Base-by-base conservation (phyloP, 2,797 vertebrate genomes). In the Brotula barbata region DNA sequence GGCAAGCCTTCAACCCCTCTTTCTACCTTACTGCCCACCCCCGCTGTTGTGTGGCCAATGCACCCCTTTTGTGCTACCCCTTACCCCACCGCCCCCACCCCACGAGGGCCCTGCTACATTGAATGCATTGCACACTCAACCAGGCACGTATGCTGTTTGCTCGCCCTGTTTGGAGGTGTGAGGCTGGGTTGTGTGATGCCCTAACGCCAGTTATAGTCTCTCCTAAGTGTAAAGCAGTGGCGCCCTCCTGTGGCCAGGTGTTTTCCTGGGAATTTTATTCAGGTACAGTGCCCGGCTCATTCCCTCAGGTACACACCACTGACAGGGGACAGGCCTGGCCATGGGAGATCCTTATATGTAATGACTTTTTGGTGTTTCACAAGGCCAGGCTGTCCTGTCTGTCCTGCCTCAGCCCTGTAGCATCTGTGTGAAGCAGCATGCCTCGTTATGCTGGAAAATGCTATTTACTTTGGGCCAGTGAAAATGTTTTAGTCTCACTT, bases 261-360 rank as follows among this genome's bases (percentile, higher is more conserved):
- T 93, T 93, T 91, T 93, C 92, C 91, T 93, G 92, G 92, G 91
- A 93, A 80, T 93, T 92, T 92, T 93, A 92, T 85, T 90, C 92
- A 93, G 92, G 92, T 93, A 93, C 89, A 85, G 90, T 92, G 80
- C 65, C 87, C 84, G 70, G 82, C 84, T 87, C 77, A 77, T 80
- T 87, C 75, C 79, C 70, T 82, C 68, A 83, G 85, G 79, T 73
- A 78, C 75, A 81, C 73, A 79, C 71, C 64, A 79, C 72, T 82
- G 82, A 78, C 44, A 58, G 71, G 56, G 60, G 68, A 68, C 79
- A 67, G 81, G 34, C 79, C 81, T 87, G 83, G 70, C 71, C 64
- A 3, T 80, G 82, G 80, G 84, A 78, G 78, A 85, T 63, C 39
- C 71, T 14, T 28, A 22, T 22, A 60, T 53, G 39, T 55, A 47